These are phyloP conservation scores for Polyploca ridens DNA, from an alignment of 2,888 invertebrate genomes.

Conservation along the genomic window DNA sequence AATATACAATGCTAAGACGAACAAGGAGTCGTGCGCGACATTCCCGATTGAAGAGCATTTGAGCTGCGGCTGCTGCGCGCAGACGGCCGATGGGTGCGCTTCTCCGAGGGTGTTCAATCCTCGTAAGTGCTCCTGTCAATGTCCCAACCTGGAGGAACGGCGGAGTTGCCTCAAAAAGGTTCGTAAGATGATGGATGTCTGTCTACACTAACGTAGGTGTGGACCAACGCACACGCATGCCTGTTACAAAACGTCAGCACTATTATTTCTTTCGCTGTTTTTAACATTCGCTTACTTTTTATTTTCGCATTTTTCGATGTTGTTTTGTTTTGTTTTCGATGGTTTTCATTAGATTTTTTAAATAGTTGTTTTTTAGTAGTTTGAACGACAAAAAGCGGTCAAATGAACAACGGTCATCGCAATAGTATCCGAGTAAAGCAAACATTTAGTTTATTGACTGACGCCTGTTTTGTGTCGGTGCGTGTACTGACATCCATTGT, in stretches of 20 bases:
- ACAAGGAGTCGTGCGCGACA: conserved; percentile 69
- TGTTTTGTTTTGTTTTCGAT: conserved; percentile 21
- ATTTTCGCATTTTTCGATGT: conserved; percentile 34
- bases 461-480: conserved; percentile 36
- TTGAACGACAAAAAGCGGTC: conserved; percentile 29
- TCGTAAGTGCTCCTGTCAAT: conserved; percentile 82
- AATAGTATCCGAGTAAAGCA: conserved; percentile 23
- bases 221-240: conserved; percentile 54
- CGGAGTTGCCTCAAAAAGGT: conserved; percentile 74
- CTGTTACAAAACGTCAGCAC: conserved; percentile 41
- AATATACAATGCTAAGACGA: conserved; percentile 68
- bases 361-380: conserved; percentile 13
- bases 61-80: conserved; percentile 68
- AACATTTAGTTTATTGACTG: conserved; percentile 30
- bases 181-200: conserved; percentile 81
- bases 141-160: conserved; percentile 73
- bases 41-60: conserved; percentile 72
- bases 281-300: conserved; percentile 56
- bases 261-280: conserved; percentile 33
- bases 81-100: conserved; percentile 56
- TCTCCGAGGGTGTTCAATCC: conserved; percentile 68
- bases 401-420: conserved; percentile 27
- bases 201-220: conserved; percentile 61
- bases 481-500: conserved; percentile 73
- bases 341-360: conserved; percentile 18